Conservation (phyloP, 2,888 invertebrate species). For the Orchestes rusci region DNA sequence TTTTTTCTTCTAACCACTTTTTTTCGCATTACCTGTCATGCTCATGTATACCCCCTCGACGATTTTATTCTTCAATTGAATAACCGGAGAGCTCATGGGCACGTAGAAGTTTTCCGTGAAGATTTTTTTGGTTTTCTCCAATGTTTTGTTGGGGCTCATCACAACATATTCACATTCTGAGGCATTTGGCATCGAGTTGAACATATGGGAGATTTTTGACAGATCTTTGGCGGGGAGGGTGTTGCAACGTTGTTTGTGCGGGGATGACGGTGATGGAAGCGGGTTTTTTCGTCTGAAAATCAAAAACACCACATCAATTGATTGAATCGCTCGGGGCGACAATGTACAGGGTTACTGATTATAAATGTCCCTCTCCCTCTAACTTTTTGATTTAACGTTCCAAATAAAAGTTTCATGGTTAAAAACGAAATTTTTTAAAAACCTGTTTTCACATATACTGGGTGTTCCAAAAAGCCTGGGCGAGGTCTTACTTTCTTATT, state of each 20-base stretch:
- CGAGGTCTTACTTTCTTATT: too few relatives aligned
- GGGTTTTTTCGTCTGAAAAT: slow-evolving; percentile 10
- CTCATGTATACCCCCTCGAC: slow-evolving; percentile 36
- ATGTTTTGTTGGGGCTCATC: slow-evolving; percentile 37
- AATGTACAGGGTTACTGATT: too few relatives aligned
- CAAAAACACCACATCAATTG: too few relatives aligned
- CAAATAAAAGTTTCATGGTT: too few relatives aligned
- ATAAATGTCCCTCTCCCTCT: too few relatives aligned
- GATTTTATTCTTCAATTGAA: slow-evolving; percentile 33
- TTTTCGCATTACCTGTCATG: slow-evolving; percentile 33
- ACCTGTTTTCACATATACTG: too few relatives aligned
- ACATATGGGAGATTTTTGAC: slow-evolving; percentile 38
- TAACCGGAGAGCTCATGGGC: slow-evolving; percentile 38
- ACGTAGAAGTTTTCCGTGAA: slow-evolving; percentile 36
- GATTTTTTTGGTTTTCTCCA: slow-evolving; percentile 27
- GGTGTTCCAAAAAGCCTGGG: too few relatives aligned
- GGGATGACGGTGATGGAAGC: not conserved
- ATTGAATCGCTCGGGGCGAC: too few relatives aligned
- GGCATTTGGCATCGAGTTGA: slow-evolving; percentile 24
- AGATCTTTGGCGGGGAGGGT: slow-evolving; percentile 40
- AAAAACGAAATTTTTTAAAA: too few relatives aligned
- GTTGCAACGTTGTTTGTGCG: slow-evolving; percentile 36
- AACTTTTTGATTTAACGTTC: too few relatives aligned
- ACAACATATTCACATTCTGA: slow-evolving; percentile 40
- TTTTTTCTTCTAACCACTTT: slow-evolving; percentile 22